Conservation (phyloP, 2,888 invertebrate genomes). For the Augochlorella aurata region DNA sequence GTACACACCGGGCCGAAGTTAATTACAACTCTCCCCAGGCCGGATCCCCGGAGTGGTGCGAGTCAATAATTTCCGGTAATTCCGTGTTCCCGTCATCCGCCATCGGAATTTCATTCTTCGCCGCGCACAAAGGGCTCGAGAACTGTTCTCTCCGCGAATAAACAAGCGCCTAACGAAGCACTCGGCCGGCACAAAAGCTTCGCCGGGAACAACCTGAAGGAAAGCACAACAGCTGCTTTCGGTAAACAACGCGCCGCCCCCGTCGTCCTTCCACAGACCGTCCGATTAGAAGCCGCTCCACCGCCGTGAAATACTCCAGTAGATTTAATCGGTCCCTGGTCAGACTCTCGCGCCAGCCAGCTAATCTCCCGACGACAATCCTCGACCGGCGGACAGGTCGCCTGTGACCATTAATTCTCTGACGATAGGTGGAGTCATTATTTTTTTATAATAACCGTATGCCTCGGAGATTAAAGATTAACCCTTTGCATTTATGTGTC, state of each 20-base stretch:
- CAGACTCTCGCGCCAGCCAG: background rate
- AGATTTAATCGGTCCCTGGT: background rate
- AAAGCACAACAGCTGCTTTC: background rate
- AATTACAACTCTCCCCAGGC: slow-evolving; percentile 3
- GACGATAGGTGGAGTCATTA: too few relatives aligned
- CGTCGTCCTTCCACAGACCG: background rate
- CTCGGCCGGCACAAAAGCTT: slow-evolving; percentile 1
- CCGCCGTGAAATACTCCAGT: background rate
- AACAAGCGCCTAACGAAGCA: slow-evolving; percentile 10
- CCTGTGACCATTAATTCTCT: slow-evolving; percentile 26
- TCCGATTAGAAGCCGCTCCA: slow-evolving; percentile 1
- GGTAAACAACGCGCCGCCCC: background rate
- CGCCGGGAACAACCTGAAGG: background rate
- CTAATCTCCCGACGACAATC: slow-evolving; percentile 30
- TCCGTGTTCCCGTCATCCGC: slow-evolving; percentile 14
- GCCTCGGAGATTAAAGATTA: too few relatives aligned
- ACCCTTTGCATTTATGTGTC: too few relatives aligned
- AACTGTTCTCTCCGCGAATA: slow-evolving; percentile 14
- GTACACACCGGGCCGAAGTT: background rate
- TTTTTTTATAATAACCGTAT: too few relatives aligned
- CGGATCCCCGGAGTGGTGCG: slow-evolving; percentile 16
- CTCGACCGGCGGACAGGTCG: background rate
- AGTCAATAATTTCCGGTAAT: slow-evolving; percentile 31
- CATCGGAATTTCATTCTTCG: slow-evolving; percentile 29
- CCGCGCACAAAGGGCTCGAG: background rate